Evolutionary conservation across 2,888 invertebrate genomes (phyloP), one percentile per base, ranked within the genome.

Genomic region (Trissolcus japonicus): DNA sequence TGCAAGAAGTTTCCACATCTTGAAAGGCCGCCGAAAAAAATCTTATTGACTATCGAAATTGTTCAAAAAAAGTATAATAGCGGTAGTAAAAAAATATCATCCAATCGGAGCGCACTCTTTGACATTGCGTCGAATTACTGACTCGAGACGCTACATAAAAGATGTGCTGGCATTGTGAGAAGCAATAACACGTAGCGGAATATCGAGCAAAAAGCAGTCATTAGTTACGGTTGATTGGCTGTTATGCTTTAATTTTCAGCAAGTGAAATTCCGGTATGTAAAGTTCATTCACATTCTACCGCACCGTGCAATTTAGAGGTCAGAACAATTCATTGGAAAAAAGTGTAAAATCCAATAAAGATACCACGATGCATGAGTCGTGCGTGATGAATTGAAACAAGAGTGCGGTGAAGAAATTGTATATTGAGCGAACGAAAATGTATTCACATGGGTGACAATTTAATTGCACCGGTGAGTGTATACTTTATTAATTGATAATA

Each of bases 311-410:
- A 67, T 65, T 61, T 74, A 56, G 68, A 74, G 74, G 67, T 63
- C 74, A 46, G 43, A 40, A 68, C 59, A 54, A 51, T 60, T 43
- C 48, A 54, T 43, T 25, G 21, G 56, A 74, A 35, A 35, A 63
- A 68, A 74, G 62, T 60, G 67, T 68, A 55, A 68, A 67, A 63
- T 68, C 62, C 57, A 62, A 74, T 68, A 68, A 68, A 48, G 68
- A 46, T 59, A 55, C 41, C 43, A 50, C 50, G 41, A 41, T 13
- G n/a, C 19, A 19, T 43, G 25, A 63, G 54, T 65, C 60, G 60
- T 46, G 72, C 65, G 41, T 60, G 65, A 55, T 43, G 43, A 72
- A 72, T 60, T 54, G 55, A 48, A 48, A 21, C 19, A 35, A 35
- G 35, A 65, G 46, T 16, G 17, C 48, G 54, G 59, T 60, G 51